Percentiles rank a stretch among this genome's conserved stretches.
These are phyloP conservation scores for Linnaemya vulpina DNA, from an alignment of 2,888 invertebrate genomes.

Conservation along the genomic window DNA sequence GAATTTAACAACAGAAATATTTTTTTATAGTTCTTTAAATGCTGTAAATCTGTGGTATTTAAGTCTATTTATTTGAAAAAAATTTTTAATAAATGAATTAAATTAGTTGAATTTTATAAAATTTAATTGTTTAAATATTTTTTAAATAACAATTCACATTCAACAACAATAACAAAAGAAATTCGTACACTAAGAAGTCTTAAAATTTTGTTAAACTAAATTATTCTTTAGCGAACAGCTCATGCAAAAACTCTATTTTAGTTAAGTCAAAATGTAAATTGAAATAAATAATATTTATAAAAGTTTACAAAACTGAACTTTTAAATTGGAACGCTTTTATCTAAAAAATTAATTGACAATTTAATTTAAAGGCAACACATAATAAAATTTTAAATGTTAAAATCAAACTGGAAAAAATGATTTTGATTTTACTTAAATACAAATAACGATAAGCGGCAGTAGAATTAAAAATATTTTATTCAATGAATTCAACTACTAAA, in stretches of 20 bases:
- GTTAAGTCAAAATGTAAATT: slow-evolving; percentile 32
- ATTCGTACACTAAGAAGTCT: neutral
- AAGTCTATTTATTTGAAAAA: neutral
- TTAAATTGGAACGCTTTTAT: slow-evolving; percentile 15
- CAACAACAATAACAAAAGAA: neutral
- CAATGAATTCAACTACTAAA: too few species aligned
- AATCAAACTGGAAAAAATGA: slow-evolving; percentile 6
- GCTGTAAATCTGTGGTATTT: neutral
- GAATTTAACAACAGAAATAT: neutral
- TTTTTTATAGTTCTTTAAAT: neutral
- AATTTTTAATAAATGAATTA: neutral
- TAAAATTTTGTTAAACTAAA: neutral
- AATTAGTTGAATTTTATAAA: neutral
- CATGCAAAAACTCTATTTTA: neutral
- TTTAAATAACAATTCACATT: neutral
- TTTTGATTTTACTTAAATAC: slow-evolving; percentile 22
- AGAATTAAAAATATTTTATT: too few species aligned
- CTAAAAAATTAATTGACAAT: slow-evolving; percentile 13
- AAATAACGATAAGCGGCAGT: too few species aligned
- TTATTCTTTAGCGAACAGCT: neutral
- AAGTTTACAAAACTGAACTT: neutral
- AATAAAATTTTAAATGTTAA: slow-evolving; percentile 57
- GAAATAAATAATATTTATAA: slow-evolving; percentile 8
- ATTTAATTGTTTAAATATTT: slow-evolving; percentile 1
- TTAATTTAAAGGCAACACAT: slow-evolving; percentile 1